Evolutionary conservation across 1,140 invertebrate genomes (phyloP), one percentile per base, ranked within the genome.

Genomic region (Drosophila triauraria): DNA sequence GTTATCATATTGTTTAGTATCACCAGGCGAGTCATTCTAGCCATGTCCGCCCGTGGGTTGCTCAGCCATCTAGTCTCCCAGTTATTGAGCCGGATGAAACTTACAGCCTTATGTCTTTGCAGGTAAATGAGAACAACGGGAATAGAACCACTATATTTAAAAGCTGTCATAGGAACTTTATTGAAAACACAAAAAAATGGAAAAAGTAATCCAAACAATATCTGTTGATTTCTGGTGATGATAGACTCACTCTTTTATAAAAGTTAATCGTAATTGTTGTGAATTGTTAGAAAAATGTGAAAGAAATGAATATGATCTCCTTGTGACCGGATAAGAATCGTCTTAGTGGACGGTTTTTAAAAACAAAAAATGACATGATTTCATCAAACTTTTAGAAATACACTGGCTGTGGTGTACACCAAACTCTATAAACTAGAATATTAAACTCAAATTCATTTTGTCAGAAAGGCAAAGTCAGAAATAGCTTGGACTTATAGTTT

Each of bases 211-310:
- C 20, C 8, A 23, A 4, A 47, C 23, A 50, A 25, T 25, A 50
- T 50, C 12, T 38, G 35, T 38, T 17, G 13, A 10, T 15, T 54
- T 9, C 7, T 38, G 51, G 13, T 13, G 53, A 25, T n/a, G 7
- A 5, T 63, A 38, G 30, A 62, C 20, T 35, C n/a, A 15, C 25
- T 50, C 35, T 17, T 3, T 20, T 17, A 15, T n/a, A 12, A 9
- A 9, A 50, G 13, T 17, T n/a, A 12, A 48, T 17, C 20, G 43
- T 70, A 53, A 50, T 27, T 51, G 42, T 69, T 68, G 32, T 70
- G 9, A 10, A 54, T 30, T 54, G 47, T 64, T 70, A 51, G 17
- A 38, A 40, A 56, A 30, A 46, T 23, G 27, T 46, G 12, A 47
- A 65, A 64, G 1, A 8, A 44, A 35, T 20, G 25, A 50, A 59